Evolutionary conservation across 2,113 vertebrate species (phyloP).

Genomic region (Solea senegalensis): DNA sequence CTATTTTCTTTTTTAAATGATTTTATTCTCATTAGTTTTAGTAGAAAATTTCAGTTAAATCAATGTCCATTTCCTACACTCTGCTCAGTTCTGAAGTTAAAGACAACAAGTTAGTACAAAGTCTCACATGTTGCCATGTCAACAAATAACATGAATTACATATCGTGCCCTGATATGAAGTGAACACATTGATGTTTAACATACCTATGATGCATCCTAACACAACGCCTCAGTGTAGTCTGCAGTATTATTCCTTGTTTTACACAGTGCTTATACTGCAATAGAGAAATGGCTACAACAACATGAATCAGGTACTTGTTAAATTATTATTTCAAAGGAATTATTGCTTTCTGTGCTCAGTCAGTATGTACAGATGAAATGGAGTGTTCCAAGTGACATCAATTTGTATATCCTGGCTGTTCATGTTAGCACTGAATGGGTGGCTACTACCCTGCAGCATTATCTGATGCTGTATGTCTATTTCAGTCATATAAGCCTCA

Average conservation of each 20-base stretch:
- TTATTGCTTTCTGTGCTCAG: slow-evolving; percentile 11
- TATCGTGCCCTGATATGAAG: slow-evolving; percentile 2
- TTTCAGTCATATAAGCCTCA: slow-evolving; percentile 60
- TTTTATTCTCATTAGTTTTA: background rate
- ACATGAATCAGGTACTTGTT: slow-evolving; percentile 1
- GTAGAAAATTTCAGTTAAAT: too few relatives aligned
- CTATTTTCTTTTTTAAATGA: background rate
- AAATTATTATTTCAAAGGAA: slow-evolving; percentile 16
- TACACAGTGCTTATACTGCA: slow-evolving; percentile 13
- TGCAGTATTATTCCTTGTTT: slow-evolving; percentile 16
- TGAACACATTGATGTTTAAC: slow-evolving; percentile 19
- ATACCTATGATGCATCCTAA: slow-evolving; percentile 27
- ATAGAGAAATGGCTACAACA: background rate
- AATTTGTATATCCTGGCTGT: slow-evolving; percentile 51
- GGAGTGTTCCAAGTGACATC: slow-evolving; percentile 49
- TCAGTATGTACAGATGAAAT: slow-evolving; percentile 19
- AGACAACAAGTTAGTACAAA: background rate
- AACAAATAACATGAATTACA: background rate
- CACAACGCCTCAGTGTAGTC: background rate
- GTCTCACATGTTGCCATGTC: background rate
- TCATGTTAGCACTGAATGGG: slow-evolving; percentile 28
- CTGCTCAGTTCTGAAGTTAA: background rate
- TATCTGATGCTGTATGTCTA: slow-evolving; percentile 68
- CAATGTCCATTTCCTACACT: background rate
- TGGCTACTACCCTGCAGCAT: slow-evolving; percentile 62